A percentile compares a stretch with the other conserved stretches of the same genome.
Evolutionary conservation across 2,888 invertebrate genomes (phyloP).

Genomic region (Toxonevra muliebris): DNA sequence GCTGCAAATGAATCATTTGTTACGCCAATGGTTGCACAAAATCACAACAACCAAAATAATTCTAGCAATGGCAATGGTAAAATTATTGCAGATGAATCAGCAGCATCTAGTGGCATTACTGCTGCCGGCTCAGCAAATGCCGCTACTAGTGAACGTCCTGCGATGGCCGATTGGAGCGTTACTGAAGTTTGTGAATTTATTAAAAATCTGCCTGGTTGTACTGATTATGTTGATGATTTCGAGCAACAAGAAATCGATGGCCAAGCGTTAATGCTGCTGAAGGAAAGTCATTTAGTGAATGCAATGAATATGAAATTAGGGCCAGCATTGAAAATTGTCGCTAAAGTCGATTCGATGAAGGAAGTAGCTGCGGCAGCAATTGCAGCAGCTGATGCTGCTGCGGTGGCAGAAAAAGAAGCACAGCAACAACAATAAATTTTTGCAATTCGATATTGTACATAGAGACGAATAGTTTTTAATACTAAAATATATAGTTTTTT

Average conservation of each 20-base stretch:
- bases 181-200: slow-evolving; percentile 91
- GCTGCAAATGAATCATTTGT: slow-evolving; percentile 45
- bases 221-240: slow-evolving; percentile 94
- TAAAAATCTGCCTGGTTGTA: slow-evolving; percentile 86
- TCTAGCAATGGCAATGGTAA: slow-evolving; percentile 17
- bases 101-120: slow-evolving; percentile 2
- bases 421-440: slow-evolving; percentile 38
- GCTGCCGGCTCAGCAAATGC: slow-evolving; percentile 14
- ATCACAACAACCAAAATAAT: slow-evolving; percentile 15
- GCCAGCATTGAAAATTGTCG: slow-evolving; percentile 94
- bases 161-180: slow-evolving; percentile 71
- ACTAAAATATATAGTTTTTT: too few relatives aligned
- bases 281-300: slow-evolving; percentile 93
- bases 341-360: slow-evolving; percentile 84
- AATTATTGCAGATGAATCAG: not conserved
- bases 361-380: slow-evolving; percentile 49
- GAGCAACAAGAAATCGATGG: slow-evolving; percentile 96
- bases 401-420: slow-evolving; percentile 35
- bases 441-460: not conserved
- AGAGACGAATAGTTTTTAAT: too few relatives aligned
- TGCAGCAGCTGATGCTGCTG: slow-evolving; percentile 40
- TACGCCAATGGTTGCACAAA: slow-evolving; percentile 19
- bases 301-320: slow-evolving; percentile 96
- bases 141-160: slow-evolving; percentile 50
- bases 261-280: slow-evolving; percentile 88